Evolutionary conservation across 2,797 vertebrate genomes (phyloP), one percentile per base, ranked within the genome.

Genomic region (Arremon aurantiirostris): DNA sequence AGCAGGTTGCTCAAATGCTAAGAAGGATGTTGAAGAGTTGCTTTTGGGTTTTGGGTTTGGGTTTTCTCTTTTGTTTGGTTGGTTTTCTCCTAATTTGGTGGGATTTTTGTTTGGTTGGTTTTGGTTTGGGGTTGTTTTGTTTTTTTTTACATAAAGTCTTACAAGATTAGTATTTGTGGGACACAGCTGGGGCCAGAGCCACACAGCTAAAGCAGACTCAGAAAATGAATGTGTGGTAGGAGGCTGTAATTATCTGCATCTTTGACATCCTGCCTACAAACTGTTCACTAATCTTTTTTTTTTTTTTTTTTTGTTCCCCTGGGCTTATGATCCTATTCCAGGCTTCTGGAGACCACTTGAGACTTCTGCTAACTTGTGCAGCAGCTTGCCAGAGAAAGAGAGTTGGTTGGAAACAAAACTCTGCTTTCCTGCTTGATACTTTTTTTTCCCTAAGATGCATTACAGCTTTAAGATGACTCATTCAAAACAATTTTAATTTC

Each of bases 291-390:
- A 95, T 76, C 37, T 75, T 93, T 50, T 55, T 55, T 93, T 50
- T 53, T 53, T 93, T 50, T 76, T 79, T 69, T 86, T 92, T 76
- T 89, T 87, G 27, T 34, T 3, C 2, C 42, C 18, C 41, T 72
- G 88, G 66, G 56, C 63, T 76, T 71, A 44, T 77, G 63, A 78
- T 91, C 72, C 52, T 94, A 9, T 91, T 95, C 81, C 72, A 89
- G 69, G 70, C 52, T 91, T 93, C 59, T 95, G 93, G 82, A 84
- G 52, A 91, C 86, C 34, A 55, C 83, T 95, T 95, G 59, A 94
- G 81, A 90, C 82, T 64, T 84, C 92, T 93, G 73, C 73, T 95
- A 83, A 93, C 90, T 95, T 93, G 66, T 89, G 47, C 86, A 92
- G 53, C 78, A 92, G 57, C 78, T 96, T 96, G 59, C 71, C 65